These are phyloP conservation scores for Upupa epops DNA, from an alignment of 2,113 vertebrate species.

Conservation along the genomic window DNA sequence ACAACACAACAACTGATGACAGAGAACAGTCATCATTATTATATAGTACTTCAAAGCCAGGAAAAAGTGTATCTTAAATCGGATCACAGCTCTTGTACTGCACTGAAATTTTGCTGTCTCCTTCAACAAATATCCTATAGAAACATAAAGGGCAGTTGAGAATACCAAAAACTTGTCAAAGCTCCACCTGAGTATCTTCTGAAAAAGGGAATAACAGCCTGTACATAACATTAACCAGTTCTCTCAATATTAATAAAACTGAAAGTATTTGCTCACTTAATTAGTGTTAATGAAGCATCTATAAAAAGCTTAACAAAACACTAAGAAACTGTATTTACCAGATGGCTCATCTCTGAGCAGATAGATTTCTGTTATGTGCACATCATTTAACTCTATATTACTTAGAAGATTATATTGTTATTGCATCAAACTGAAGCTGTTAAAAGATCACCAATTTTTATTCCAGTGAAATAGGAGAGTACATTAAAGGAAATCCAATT, in stretches of 20 bases:
- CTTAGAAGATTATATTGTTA: background rate
- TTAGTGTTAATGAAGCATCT: background rate
- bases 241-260: background rate
- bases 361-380: background rate
- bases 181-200: background rate
- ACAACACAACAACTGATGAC: background rate
- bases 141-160: background rate
- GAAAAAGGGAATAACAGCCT: background rate
- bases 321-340: background rate
- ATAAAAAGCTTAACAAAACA: background rate
- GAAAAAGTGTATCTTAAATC: background rate
- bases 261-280: background rate
- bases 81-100: background rate
- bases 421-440: background rate
- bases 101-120: background rate
- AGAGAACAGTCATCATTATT: background rate
- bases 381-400: background rate
- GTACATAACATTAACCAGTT: background rate
- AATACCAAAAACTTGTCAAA: background rate
- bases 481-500: conserved; percentile 13
- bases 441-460: background rate
- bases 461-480: background rate
- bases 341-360: background rate
- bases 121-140: background rate
- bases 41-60: background rate